Percentiles rank a stretch among this genome's conserved stretches.
Conservation (phyloP, 1,140 invertebrate genomes). For the Orussus abietinus region DNA sequence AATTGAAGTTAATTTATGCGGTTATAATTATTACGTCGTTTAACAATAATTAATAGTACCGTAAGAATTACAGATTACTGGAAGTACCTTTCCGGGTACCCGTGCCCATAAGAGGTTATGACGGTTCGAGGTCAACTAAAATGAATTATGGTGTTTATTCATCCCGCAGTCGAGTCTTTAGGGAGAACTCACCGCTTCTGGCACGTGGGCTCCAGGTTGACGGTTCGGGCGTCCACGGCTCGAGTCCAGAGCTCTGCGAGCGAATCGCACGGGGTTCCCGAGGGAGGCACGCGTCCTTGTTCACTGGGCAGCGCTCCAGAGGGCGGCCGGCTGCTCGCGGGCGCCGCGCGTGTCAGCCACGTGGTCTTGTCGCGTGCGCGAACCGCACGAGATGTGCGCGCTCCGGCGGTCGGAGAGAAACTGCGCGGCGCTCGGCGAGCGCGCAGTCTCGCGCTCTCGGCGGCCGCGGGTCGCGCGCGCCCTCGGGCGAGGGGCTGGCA, state of each 20-base stretch:
- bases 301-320: too few relatives aligned
- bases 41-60: too few relatives aligned
- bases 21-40: too few relatives aligned
- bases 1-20: too few relatives aligned
- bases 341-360: slow-evolving; percentile 23
- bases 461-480: slow-evolving; percentile 19
- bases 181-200: slow-evolving; percentile 51
- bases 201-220: slow-evolving; percentile 58
- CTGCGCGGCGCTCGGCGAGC: slow-evolving; percentile 24
- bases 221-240: slow-evolving; percentile 47
- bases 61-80: too few relatives aligned
- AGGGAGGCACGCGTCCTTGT: slow-evolving; percentile 5
- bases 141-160: background rate
- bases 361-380: slow-evolving; percentile 36
- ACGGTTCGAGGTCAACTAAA: too few relatives aligned
- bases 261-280: slow-evolving; percentile 1
- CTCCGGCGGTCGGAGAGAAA: slow-evolving; percentile 35
- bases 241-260: slow-evolving; percentile 12
- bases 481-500: too few relatives aligned
- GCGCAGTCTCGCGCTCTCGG: slow-evolving; percentile 15
- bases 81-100: too few relatives aligned
- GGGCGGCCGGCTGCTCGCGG: too few relatives aligned
- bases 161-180: slow-evolving; percentile 1
- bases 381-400: slow-evolving; percentile 33
- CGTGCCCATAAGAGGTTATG: too few relatives aligned